Evolutionary conservation across 2,888 invertebrate genomes (phyloP).

Genomic region (Xanthostigma xanthostigma): DNA sequence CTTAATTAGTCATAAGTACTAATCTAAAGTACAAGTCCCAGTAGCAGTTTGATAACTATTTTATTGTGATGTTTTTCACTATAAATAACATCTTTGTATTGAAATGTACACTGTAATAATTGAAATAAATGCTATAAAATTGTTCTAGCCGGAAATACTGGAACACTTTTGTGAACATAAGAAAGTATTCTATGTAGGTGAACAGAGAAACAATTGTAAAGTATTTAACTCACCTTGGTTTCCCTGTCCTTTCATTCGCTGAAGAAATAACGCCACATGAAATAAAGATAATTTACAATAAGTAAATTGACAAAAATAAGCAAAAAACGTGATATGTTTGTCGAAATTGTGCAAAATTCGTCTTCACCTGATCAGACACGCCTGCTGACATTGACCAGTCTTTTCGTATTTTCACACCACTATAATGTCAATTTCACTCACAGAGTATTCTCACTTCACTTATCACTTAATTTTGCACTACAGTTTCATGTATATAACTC

Average conservation of each 20-base stretch:
- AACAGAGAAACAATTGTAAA: not conserved
- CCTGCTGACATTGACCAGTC: slow-evolving; percentile 78
- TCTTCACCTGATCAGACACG: slow-evolving; percentile 75
- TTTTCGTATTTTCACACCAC: slow-evolving; percentile 36
- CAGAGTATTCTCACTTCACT: too few relatives aligned
- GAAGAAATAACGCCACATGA: slow-evolving; percentile 35
- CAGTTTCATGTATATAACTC: not conserved
- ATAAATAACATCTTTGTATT: too few relatives aligned
- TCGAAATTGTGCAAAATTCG: slow-evolving; percentile 23
- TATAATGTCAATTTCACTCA: slow-evolving; percentile 17
- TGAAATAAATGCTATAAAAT: too few relatives aligned
- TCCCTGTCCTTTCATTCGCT: slow-evolving; percentile 81
- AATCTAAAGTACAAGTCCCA: too few relatives aligned
- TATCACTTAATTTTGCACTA: not conserved
- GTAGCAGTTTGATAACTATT: too few relatives aligned
- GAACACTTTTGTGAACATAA: too few relatives aligned
- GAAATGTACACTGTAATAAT: too few relatives aligned
- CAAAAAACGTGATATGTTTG: too few relatives aligned
- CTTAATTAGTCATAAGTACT: too few relatives aligned
- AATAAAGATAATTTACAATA: slow-evolving; percentile 32
- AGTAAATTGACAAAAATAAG: slow-evolving; percentile 15
- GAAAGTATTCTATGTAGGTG: too few relatives aligned
- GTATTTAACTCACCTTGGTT: slow-evolving; percentile 47
- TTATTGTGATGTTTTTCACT: too few relatives aligned
- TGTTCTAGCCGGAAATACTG: too few relatives aligned